Evolutionary conservation across 2,888 invertebrate genomes (phyloP), one percentile per base, ranked within the genome.

Genomic region (Leptinotarsa tumamoca): DNA sequence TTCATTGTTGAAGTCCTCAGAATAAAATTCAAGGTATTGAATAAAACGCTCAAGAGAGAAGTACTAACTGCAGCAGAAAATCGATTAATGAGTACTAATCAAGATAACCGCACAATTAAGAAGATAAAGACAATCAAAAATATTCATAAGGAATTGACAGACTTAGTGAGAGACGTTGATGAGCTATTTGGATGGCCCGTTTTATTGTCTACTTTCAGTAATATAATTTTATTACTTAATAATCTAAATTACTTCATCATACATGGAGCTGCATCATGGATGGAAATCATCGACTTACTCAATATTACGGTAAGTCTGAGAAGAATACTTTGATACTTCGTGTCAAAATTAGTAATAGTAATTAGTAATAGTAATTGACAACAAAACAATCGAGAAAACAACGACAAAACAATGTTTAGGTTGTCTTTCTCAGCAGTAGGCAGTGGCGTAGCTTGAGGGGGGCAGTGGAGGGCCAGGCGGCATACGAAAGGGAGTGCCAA

Each of bases 171-270:
- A 4, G 71, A 71, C 13, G 51, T 68, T 52, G 68, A 58, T 43
- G 61, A 49, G n/a, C n/a, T 75, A 27, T 75, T 68, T 68, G 75
- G 71, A 13, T 75, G 71, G 71, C 61, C 23, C 0, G 51, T 75
- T n/a, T 10, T 63, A 17, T 10, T 43, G 17, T n/a, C 61, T 33
- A 68, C 68, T 51, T n/a, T 51, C 49, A 52, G 52, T 21, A 63
- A 68, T 0, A n/a, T 75, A 3, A 14, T 21, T 63, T 67, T 50
- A 50, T 67, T 33, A 5, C 27, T 75, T 3, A 63, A 68, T 54
- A n/a, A 49, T 52, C 33, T 75, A 14, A 75, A 75, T 63, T 52
- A 67, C 23, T 72, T 63, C 17, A 43, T 75, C 15, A 58, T 63
- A 63, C 68, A 68, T 7, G 56, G 33, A 18, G 51, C 49, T 14